Base-by-base conservation (phyloP, 2,113 vertebrate species). In the Nibea coibor region DNA sequence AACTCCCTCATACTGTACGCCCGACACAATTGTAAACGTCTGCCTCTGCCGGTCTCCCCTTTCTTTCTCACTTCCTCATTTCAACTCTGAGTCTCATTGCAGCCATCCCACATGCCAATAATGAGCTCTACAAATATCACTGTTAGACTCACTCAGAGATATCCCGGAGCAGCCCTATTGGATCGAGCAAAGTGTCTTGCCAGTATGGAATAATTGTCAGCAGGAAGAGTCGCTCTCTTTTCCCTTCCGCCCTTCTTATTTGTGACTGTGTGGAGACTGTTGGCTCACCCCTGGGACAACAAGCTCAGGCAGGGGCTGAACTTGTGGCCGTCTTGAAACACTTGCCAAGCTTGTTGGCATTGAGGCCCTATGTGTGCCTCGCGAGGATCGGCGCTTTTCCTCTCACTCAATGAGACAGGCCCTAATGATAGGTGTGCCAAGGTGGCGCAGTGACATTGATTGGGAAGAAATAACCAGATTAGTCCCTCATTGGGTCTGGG, bases 391-490 rank as follows among this genome's bases (percentile, higher is more conserved):
- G 50, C 47, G 72, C 72, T 61, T 83, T 83, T 77, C 83, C 78
- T 80, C 76, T 83, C 85, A 78, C 62, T 87, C 82, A 72, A 59
- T 66, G 78, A 90, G 75, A 88, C 89, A 80, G 6, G 72, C 72
- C 75, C 64, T 91, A 92, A 93, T 90, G 90, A 87, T 82, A 88
- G 83, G 75, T 91, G 85, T 85, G 75, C 83, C 87, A 82, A 69
- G 69, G 76, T 66, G 69, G 75, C 22, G 45, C 65, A 14, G 78
- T 9, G 22, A 79, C 86, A 92, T 89, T 69, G 90, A 89, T 93
- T 48, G 51, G 54, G 48, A 70, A 85, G 90, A 93, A 93, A 92
- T 91, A 91, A 93, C 85, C 86, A 91, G 91, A 94, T 93, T 91
- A 93, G 84, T 69, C 72, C 74, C 66, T 89, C 78, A 79, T 75